Evolutionary conservation across 1,140 invertebrate genomes (phyloP), one percentile per base, ranked within the genome.

Genomic region (Homarus americanus): DNA sequence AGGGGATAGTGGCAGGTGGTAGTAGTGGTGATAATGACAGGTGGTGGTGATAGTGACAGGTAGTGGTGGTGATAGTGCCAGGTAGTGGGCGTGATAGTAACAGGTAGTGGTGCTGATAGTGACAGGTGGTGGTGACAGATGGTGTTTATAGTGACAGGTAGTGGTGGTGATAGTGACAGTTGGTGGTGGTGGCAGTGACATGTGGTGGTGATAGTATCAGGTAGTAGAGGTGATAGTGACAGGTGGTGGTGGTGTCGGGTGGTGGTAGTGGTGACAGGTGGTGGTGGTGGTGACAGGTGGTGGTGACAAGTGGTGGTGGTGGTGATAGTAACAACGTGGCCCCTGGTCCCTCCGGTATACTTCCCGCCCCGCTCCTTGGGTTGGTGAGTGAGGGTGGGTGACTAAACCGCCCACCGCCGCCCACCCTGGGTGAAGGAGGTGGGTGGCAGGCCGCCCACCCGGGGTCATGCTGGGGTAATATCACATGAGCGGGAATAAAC

Each of bases 271-370:
- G 4, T 75, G n/a, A 75, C 17, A 4, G 41, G 17, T 80, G 41
- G 78, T 80, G 78, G 17, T 32, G 28, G 49, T 20, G 49, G n/a
- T 58, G 49, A 49, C 32, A 0, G 12, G 49, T 86, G 24, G 34
- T 76, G 44, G 72, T 49, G 84, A 12, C 34, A 44, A 36, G 7
- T 58, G 20, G 17, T 9, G 83, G 15, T 66, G n/a, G 9, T 34
- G 41, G n/a, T 28, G 32, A n/a, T 4, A 36, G 44, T 20, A 49
- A 9, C 7, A 12, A 38, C 79, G 44, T 82, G 87, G 41, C 66
- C 41, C 28, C 36, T 41, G 80, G 38, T 28, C 72, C 87, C 66
- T 41, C 87, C 80, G 44, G 87, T 79, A 89, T 89, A 89, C 87
- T 75, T 89, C 87, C 87, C 79, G 49, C 69, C 80, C 87, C 36